Evolutionary conservation across 2,888 invertebrate species (phyloP), one percentile per base, ranked within the genome.

Genomic region (Gortyna flavago): DNA sequence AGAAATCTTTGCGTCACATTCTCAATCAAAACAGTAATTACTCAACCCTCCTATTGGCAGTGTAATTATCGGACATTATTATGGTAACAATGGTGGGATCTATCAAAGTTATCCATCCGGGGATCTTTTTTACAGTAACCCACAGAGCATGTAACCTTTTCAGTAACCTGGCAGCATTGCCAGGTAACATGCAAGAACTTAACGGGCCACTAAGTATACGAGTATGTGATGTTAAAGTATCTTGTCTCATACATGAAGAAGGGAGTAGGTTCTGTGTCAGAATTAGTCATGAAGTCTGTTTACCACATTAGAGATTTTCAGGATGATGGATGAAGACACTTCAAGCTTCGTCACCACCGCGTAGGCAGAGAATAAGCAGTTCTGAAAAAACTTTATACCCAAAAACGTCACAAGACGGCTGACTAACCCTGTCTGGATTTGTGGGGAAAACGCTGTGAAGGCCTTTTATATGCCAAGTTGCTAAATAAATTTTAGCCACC

Each of bases 11-110:
- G 25, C 32, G 38, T 41, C 21, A 66, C 35, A 59, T 67, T 57
- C 32, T 25, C 8, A 79, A 64, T 65, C 57, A 68, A 35, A 80
- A 57, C 57, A 5, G 25, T 68, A 35, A 83, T 83, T 70, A 61
- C 54, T 59, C 54, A 48, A 48, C n/a, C 84, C 44, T 54, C 35
- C 21, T 79, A 79, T 70, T 79, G 59, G n/a, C 59, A 51, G n/a
- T n/a, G 68, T 72, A 69, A 79, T 72, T 84, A 81, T 69, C 59
- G 68, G 44, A 41, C 32, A 65, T 54, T 41, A 80, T 41, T 1
- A 41, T 13, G 1, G 18, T 18, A 11, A 72, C 21, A 73, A 41
- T 11, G 6, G 4, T 21, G 16, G 21, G 16, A 35, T 7, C 29
- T 62, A 16, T n/a, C 18, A 25, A n/a, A n/a, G 18, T 38, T 67